Evolutionary conservation across 2,888 invertebrate species (phyloP).

Genomic region (Leptothorax acervorum): DNA sequence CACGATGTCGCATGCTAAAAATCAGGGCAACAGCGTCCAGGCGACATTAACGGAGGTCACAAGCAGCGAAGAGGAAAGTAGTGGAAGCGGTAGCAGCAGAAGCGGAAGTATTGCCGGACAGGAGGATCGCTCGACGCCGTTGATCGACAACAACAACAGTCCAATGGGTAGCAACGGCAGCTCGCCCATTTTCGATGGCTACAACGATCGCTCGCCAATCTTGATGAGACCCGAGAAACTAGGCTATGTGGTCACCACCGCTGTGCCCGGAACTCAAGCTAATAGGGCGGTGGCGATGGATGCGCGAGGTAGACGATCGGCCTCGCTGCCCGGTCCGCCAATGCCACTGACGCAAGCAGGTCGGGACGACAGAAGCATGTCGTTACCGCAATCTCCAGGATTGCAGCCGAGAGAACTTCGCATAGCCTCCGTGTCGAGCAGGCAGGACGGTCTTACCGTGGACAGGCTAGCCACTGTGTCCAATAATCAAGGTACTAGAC

Average conservation of each 20-base stretch:
- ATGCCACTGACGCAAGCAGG: constrained; percentile 75
- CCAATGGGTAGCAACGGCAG: constrained; percentile 81
- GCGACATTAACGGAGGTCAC: constrained; percentile 82
- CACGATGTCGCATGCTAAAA: constrained; percentile 77
- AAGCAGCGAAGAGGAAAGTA: constrained; percentile 81
- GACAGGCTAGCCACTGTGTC: constrained; percentile 70
- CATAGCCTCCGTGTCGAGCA: constrained; percentile 71
- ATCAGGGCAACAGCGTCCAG: constrained; percentile 65
- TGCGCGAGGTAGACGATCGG: constrained; percentile 83
- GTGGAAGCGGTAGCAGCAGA: constrained; percentile 78
- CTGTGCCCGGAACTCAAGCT: constrained; percentile 73
- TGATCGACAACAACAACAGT: constrained; percentile 81
- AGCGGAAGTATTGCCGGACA: constrained; percentile 83
- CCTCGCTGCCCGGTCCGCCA: constrained; percentile 78
- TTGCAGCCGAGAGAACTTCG: constrained; percentile 77
- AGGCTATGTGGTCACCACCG: constrained; percentile 73
- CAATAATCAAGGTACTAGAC: constrained; percentile 73
- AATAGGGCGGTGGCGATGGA: constrained; percentile 61
- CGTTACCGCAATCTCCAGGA: constrained; percentile 82
- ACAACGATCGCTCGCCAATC: constrained; percentile 81
- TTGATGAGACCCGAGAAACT: constrained; percentile 82
- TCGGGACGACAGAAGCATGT: constrained; percentile 82
- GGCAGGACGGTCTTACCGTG: constrained; percentile 69
- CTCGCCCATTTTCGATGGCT: constrained; percentile 80
- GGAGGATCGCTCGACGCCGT: constrained; percentile 82